A percentile compares a stretch with the other conserved stretches of the same genome.
Evolutionary conservation across 2,113 vertebrate genomes (phyloP).

Genomic region (Plestiodon gilberti): DNA sequence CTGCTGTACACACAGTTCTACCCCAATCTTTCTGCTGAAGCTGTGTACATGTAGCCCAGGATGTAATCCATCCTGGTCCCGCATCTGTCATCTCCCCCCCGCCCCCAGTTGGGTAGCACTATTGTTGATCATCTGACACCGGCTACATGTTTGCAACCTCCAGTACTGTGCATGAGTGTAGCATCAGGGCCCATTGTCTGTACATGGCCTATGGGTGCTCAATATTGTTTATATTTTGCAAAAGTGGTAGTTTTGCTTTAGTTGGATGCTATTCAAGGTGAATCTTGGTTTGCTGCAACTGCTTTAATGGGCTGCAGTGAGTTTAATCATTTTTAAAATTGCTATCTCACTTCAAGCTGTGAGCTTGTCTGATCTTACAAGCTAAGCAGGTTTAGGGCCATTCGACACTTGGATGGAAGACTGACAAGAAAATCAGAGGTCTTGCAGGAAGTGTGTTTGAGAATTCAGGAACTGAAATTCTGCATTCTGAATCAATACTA

Average conservation of each 20-base stretch:
- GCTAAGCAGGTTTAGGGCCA: slow-evolving; percentile 10
- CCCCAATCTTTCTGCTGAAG: not conserved
- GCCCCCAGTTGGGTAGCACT: not conserved
- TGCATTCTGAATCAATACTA: slow-evolving; percentile 1
- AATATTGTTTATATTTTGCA: not conserved
- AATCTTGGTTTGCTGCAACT: slow-evolving; percentile 1
- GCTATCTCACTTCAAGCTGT: slow-evolving; percentile 15
- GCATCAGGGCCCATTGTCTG: not conserved
- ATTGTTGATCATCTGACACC: not conserved
- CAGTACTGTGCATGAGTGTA: not conserved
- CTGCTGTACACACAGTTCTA: too few relatives aligned
- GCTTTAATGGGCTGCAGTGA: slow-evolving; percentile 3
- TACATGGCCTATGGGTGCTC: not conserved
- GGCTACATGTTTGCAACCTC: not conserved
- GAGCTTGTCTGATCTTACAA: slow-evolving; percentile 23
- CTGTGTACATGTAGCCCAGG: not conserved
- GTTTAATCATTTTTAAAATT: slow-evolving; percentile 19
- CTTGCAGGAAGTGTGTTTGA: not conserved
- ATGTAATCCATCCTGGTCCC: not conserved
- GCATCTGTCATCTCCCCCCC: not conserved
- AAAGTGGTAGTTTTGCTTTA: not conserved
- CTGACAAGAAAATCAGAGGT: slow-evolving; percentile 2
- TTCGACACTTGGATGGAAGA: not conserved
- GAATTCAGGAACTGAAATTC: not conserved
- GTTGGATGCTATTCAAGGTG: slow-evolving; percentile 15